A percentile compares a stretch with the other conserved stretches of the same genome.
Evolutionary conservation across 2,113 vertebrate genomes (phyloP).

Genomic region (Furnarius figulus): DNA sequence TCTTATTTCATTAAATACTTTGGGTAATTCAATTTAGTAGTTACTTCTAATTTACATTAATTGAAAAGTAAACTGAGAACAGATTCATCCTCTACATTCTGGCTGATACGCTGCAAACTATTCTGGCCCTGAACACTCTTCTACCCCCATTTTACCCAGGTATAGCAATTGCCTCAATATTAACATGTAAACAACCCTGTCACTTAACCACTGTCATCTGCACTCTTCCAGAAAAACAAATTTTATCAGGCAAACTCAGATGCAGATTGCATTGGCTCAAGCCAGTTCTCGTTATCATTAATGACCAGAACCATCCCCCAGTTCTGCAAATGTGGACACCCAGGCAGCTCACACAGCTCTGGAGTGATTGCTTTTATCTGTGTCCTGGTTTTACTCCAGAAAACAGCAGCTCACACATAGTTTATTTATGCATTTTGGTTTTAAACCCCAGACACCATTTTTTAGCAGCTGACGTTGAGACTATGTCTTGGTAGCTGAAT

Average conservation of each 20-base stretch:
- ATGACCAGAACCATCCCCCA: slow-evolving; percentile 34
- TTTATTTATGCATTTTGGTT: background rate
- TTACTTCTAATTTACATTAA: background rate
- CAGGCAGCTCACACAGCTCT: background rate
- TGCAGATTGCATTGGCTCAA: slow-evolving; percentile 52
- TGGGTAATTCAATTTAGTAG: background rate
- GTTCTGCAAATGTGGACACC: background rate
- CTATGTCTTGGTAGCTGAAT: background rate
- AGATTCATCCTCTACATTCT: background rate
- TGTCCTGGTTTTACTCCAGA: background rate
- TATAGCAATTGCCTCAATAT: background rate
- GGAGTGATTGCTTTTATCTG: background rate
- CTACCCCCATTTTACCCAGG: background rate
- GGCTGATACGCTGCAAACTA: background rate
- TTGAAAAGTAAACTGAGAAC: background rate
- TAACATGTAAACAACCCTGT: slow-evolving; percentile 25
- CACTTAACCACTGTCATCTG: background rate
- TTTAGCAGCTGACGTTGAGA: background rate
- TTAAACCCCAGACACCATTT: background rate
- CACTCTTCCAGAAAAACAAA: slow-evolving; percentile 68
- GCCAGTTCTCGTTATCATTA: slow-evolving; percentile 62
- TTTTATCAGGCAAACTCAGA: slow-evolving; percentile 73
- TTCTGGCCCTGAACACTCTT: background rate
- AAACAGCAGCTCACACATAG: background rate
- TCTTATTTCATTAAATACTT: background rate